A percentile compares a stretch with the other conserved stretches of the same genome.
phyloP scores from a whole-genome alignment of 1,140 invertebrate species.

The Drosophila ercepeae region DNA sequence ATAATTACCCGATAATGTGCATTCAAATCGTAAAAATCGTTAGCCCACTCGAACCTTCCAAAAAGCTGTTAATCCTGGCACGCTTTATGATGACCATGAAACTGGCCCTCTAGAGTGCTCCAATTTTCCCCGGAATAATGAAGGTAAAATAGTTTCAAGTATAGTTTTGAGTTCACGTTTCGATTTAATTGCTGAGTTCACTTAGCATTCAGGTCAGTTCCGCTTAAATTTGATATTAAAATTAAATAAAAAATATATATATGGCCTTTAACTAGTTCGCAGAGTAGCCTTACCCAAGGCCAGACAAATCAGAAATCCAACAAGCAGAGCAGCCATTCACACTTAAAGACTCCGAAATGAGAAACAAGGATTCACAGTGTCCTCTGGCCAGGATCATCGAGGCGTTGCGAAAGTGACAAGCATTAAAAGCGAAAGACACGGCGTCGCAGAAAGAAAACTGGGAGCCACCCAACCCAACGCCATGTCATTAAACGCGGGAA shows the following conservation, averaged over 20 bases:
- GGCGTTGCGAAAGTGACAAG: slow-evolving; percentile 48
- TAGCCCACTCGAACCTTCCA: not conserved
- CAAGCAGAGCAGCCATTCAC: slow-evolving; percentile 67
- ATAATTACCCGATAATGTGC: slow-evolving; percentile 79
- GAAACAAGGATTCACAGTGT: not conserved
- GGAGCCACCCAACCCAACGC: slow-evolving; percentile 33
- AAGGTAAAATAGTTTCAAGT: slow-evolving; percentile 27
- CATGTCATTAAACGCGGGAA: slow-evolving; percentile 75
- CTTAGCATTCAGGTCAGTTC: not conserved
- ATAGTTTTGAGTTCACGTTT: not conserved
- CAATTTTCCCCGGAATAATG: not conserved
- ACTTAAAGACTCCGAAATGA: slow-evolving; percentile 16
- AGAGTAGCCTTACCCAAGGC: not conserved
- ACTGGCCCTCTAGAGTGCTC: not conserved
- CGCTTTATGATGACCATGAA: slow-evolving; percentile 29
- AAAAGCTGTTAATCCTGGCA: slow-evolving; percentile 32
- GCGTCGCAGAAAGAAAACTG: slow-evolving; percentile 19
- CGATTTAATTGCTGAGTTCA: slow-evolving; percentile 30
- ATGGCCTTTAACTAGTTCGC: not conserved
- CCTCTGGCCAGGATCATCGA: slow-evolving; percentile 56
- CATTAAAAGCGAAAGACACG: slow-evolving; percentile 28
- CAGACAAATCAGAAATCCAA: slow-evolving; percentile 70
- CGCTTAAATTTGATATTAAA: too few species aligned
- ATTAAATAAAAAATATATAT: too few species aligned
- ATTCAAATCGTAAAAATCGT: slow-evolving; percentile 67